Percentiles rank a stretch among this genome's conserved stretches.
phyloP scores from a whole-genome alignment of 2,888 invertebrate genomes.

The Folsomia candida region DNA sequence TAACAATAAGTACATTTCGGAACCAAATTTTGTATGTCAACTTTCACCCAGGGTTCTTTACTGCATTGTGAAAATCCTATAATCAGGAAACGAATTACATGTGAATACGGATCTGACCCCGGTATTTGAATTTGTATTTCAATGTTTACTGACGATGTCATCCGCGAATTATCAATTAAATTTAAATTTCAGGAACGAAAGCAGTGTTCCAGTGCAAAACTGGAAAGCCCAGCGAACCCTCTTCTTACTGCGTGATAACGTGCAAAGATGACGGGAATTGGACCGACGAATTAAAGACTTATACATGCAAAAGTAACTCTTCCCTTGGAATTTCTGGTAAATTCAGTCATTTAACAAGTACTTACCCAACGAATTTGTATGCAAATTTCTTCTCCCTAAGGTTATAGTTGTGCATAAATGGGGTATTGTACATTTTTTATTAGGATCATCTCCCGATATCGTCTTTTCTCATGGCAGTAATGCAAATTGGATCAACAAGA shows the following conservation, averaged over 20 bases:
- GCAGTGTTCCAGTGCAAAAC: slow-evolving; percentile 32
- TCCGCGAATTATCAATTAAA: no score
- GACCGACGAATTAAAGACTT: slow-evolving; percentile 31
- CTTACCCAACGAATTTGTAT: no score
- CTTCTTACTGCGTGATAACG: slow-evolving; percentile 33
- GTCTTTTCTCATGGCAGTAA: background rate
- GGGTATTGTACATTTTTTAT: no score
- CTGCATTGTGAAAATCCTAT: slow-evolving; percentile 38
- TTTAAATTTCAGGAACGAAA: no score
- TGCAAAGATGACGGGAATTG: slow-evolving; percentile 34
- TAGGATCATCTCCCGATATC: background rate
- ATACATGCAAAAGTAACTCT: slow-evolving; percentile 17
- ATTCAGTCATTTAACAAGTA: background rate
- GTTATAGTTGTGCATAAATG: no score
- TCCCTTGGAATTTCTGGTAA: background rate
- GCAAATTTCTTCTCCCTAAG: no score
- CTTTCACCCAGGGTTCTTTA: slow-evolving; percentile 14
- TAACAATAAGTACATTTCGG: background rate
- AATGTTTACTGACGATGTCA: no score
- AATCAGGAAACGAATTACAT: slow-evolving; percentile 27
- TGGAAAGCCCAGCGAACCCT: slow-evolving; percentile 21
- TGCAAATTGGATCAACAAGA: slow-evolving; percentile 1
- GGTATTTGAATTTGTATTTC: no score
- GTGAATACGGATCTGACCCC: slow-evolving; percentile 27
- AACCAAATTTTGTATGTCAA: background rate